These are phyloP conservation scores for Oncopeltus fasciatus DNA, from an alignment of 1,140 invertebrate genomes.

Conservation along the genomic window DNA sequence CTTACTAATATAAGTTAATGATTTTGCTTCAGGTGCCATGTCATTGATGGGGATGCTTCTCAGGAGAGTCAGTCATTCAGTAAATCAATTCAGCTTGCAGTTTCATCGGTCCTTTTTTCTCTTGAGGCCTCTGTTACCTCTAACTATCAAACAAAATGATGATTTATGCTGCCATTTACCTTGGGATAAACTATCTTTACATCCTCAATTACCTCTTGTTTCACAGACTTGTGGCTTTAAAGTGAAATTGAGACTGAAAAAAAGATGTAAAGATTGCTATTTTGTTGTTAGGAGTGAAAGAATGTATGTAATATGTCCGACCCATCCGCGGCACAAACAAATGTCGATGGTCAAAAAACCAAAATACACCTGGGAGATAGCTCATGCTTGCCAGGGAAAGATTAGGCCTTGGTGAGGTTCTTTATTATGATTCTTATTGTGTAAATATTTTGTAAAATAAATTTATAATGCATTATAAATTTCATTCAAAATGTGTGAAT, in stretches of 20 bases:
- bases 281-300: conserved; percentile 49
- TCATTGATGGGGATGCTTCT: too few relatives aligned
- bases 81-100: too few relatives aligned
- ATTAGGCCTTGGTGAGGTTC: conserved; percentile 18
- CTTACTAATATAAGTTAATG: too few relatives aligned
- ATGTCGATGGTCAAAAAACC: conserved; percentile 46
- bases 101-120: too few relatives aligned
- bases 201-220: background rate
- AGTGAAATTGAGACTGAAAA: conserved; percentile 39
- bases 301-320: conserved; percentile 56
- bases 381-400: conserved; percentile 36
- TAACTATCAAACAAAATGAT: too few relatives aligned
- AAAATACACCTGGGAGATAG: conserved; percentile 52
- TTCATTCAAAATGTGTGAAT: too few relatives aligned
- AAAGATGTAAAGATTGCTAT: conserved; percentile 62
- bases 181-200: too few relatives aligned
- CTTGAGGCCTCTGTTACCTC: too few relatives aligned
- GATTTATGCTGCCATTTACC: too few relatives aligned
- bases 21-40: too few relatives aligned
- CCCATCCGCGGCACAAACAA: conserved; percentile 63
- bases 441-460: background rate
- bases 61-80: too few relatives aligned
- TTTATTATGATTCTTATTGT: background rate
- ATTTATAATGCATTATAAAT: background rate
- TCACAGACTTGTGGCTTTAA: conserved; percentile 36